Evolutionary conservation across 2,797 vertebrate species (phyloP).

Genomic region (Saxicola maurus): DNA sequence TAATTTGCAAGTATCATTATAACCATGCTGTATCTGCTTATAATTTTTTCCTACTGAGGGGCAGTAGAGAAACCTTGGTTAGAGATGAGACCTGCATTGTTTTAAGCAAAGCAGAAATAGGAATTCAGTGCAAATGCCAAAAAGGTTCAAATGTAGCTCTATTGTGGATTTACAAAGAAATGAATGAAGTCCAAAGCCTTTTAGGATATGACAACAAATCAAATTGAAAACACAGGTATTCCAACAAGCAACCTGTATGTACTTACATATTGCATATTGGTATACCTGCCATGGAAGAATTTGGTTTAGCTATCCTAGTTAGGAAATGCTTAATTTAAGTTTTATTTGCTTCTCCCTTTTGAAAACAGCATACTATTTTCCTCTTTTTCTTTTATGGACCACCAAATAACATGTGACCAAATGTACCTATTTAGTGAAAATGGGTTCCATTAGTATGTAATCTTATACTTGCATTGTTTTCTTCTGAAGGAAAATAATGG

Average conservation of each 20-base stretch:
- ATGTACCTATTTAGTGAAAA: conserved; percentile 72
- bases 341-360: conserved; percentile 51
- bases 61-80: neutral
- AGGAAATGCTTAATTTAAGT: conserved; percentile 29
- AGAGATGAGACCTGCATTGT: neutral
- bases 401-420: conserved; percentile 73
- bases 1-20: neutral
- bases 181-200: conserved; percentile 30
- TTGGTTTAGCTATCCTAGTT: neutral
- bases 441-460: conserved; percentile 70
- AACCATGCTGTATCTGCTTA: neutral
- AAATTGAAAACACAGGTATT: conserved; percentile 24
- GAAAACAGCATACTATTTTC: conserved; percentile 40
- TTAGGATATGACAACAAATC: conserved; percentile 38
- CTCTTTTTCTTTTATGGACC: conserved; percentile 56
- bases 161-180: conserved; percentile 5
- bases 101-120: neutral
- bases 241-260: neutral
- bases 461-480: conserved; percentile 72
- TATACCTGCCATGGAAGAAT: neutral
- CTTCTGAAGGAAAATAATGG: conserved; percentile 70
- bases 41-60: neutral
- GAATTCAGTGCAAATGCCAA: neutral
- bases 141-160: conserved; percentile 12
- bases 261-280: neutral